Base-by-base conservation (phyloP, 2,888 invertebrate species). In the Lepidonotus clava region DNA sequence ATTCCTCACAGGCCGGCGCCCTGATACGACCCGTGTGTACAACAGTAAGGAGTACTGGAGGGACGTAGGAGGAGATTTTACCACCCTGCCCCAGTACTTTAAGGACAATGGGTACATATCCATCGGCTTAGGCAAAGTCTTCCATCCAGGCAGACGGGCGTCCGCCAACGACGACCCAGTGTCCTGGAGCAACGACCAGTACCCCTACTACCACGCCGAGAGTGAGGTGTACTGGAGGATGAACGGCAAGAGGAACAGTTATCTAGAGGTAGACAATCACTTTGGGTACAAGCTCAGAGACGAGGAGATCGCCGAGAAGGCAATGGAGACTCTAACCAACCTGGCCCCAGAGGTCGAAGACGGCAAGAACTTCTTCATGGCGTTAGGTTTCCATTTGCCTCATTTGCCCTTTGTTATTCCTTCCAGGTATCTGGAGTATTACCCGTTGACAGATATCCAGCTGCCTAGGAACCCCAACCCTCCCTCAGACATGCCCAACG, bases 21-120 rank as follows among this genome's bases (percentile, higher is more conserved):
- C 90, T 18, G 90, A 90, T 71, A 90, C 90, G 2, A 90, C 90
- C 21, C 88, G 88, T 28, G 88, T 90, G 0, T 89, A 89, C 41
- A 89, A 90, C 53, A 56, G 89, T 14, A n/a, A 83, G 5, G 76
- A 85, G 14, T 90, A 90, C 80, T 90, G 88, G 67, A 85, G 90
- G 1, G 83, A 87, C 18, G 56, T 87, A 0, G 90, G 90, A 5
- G 90, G 90, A 0, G 89, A 90, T 61, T 90, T 89, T 66, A 90
- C 90, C 4, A 90, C 90, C 0, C 86, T 90, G 67, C 90, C 90
- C 0, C 88, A 90, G 83, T 89, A 88, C 85, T 90, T 90, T 67
- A 90, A 90, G 86, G 51, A 85, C 24, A 88, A 90, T 84, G 90
- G 90, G 0, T 90, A 90, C 83, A 71, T 66, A 28, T 86, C 88